Conservation (phyloP, 1,140 invertebrate species). For the Augochlora pura region DNA sequence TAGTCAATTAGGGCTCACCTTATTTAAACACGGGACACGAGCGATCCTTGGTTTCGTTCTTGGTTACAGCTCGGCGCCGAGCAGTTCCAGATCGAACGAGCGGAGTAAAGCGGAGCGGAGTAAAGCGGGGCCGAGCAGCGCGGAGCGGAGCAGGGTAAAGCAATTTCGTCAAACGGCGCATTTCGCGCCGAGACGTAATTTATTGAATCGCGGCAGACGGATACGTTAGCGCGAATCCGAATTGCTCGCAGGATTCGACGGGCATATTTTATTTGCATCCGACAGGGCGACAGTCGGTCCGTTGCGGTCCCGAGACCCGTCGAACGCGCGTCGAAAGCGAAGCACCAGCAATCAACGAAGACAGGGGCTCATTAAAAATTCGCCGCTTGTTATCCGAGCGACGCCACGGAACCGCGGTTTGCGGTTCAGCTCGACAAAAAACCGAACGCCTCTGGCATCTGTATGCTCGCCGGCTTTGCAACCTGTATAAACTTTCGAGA, state of each 20-base stretch:
- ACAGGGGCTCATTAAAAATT: slow-evolving; percentile 48
- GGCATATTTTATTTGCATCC: not conserved
- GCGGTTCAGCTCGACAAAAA: not conserved
- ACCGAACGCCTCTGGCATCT: not conserved
- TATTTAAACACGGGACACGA: no score
- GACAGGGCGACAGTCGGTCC: no score
- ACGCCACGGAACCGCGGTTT: not conserved
- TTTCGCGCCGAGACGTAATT: slow-evolving; percentile 8
- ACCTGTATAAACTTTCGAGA: not conserved
- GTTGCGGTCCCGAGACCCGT: not conserved
- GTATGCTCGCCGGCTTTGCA: not conserved
- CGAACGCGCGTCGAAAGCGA: not conserved
- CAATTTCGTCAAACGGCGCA: slow-evolving; percentile 3
- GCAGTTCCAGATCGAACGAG: not conserved
- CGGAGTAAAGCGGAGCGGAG: not conserved
- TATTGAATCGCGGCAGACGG: slow-evolving; percentile 7
- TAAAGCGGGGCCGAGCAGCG: no score
- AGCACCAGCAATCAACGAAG: slow-evolving; percentile 31
- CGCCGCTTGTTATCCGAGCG: slow-evolving; percentile 26
- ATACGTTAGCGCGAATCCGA: not conserved
- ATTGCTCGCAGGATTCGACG: not conserved
- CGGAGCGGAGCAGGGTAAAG: not conserved
- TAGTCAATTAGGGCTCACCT: no score
- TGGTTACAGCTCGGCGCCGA: no score
- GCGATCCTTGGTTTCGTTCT: no score